Percentiles rank a stretch among this genome's conserved stretches.
These are phyloP conservation scores for Meles meles DNA, from an alignment of 2,113 vertebrate species.

Conservation along the genomic window DNA sequence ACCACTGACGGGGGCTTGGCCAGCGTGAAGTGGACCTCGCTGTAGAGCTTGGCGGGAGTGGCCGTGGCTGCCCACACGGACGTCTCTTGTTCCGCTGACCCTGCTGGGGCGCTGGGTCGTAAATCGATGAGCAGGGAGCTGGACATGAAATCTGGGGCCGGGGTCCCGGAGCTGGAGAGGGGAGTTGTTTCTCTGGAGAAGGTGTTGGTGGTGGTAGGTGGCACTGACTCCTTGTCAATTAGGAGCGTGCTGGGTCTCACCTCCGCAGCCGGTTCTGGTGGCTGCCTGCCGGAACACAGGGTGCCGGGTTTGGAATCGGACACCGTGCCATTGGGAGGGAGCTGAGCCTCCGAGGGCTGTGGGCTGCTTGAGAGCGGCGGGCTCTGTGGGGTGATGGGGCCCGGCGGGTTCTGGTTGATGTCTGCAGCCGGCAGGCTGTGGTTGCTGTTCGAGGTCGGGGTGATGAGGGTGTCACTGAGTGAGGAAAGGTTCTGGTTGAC, in stretches of 20 bases:
- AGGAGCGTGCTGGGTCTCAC: constrained; percentile 8
- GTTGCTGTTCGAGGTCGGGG: neutral
- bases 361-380: rapidly evolving
- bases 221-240: constrained; percentile 18
- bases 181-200: constrained; percentile 45
- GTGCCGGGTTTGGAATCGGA: neutral
- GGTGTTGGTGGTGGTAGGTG: neutral
- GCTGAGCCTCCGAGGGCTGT: neutral
- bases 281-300: neutral
- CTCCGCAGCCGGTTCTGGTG: neutral
- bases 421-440: constrained; percentile 32
- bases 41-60: constrained; percentile 71
- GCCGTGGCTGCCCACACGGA: rapidly evolving
- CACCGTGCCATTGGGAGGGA: neutral
- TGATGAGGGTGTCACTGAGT: neutral
- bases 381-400: neutral
- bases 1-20: constrained; percentile 85
- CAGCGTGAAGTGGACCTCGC: constrained; percentile 83
- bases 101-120: neutral
- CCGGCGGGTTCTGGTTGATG: constrained; percentile 59
- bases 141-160: constrained; percentile 31
- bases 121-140: constrained; percentile 54
- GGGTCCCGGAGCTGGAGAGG: neutral
- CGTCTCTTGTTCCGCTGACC: constrained; percentile 40
- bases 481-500: constrained; percentile 62